Percentiles rank a stretch among this genome's conserved stretches.
Conservation (phyloP, 1,140 invertebrate genomes). For the Eurosta solidaginis region DNA sequence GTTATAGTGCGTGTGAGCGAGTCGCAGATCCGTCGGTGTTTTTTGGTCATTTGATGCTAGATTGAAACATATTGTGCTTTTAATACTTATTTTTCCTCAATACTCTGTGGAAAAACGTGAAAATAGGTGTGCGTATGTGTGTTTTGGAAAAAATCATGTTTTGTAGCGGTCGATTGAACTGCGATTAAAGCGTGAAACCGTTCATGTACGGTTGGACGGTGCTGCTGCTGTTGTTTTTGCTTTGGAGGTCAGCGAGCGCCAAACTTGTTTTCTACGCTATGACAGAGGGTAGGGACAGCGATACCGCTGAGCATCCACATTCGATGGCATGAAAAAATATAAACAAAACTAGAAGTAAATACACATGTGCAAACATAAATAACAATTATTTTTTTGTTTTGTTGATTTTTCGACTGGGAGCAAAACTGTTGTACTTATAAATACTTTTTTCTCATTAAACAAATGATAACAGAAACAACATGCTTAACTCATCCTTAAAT, state of each 20-base stretch:
- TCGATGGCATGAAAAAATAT: conserved; percentile 12
- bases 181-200: conserved; percentile 13
- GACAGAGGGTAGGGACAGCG: background rate
- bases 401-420: background rate
- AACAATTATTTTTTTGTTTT: background rate
- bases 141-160: conserved; percentile 21
- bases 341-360: background rate
- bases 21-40: conserved; percentile 34
- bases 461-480: background rate
- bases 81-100: background rate
- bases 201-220: background rate
- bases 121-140: conserved; percentile 8
- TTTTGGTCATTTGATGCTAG: conserved; percentile 27
- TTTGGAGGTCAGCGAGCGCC: conserved; percentile 3
- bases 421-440: too few species aligned
- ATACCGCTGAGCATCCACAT: background rate
- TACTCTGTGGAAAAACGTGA: background rate
- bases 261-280: background rate
- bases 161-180: conserved; percentile 14
- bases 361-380: too few species aligned
- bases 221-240: background rate
- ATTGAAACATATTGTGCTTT: conserved; percentile 24
- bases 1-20: conserved; percentile 31
- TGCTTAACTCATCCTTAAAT: background rate
- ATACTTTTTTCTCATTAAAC: too few species aligned